Evolutionary conservation across 2,797 vertebrate species (phyloP).

Genomic region (Hippopotamyrus pictus): DNA sequence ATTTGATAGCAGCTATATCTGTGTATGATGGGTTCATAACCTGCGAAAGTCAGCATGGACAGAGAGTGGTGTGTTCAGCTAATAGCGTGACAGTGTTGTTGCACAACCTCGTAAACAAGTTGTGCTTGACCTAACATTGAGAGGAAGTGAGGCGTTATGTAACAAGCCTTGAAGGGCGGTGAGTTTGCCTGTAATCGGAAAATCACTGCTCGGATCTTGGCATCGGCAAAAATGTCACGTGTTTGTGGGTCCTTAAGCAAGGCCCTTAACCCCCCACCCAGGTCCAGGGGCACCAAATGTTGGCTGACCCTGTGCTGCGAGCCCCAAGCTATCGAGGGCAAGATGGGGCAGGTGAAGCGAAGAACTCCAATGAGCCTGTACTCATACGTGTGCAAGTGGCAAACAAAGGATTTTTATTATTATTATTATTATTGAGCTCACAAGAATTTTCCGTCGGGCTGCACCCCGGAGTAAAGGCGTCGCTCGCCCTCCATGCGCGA

Average conservation of each 20-base stretch:
- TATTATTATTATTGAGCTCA: slow-evolving; percentile 52
- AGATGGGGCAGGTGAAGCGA: not conserved
- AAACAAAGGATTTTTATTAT: not conserved
- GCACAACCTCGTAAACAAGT: not conserved
- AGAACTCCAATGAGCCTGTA: not conserved
- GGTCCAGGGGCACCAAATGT: not conserved
- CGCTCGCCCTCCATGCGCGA: slow-evolving; percentile 74
- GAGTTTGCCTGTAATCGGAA: not conserved
- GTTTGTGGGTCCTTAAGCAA: not conserved
- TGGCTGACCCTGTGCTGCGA: not conserved
- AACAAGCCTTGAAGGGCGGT: not conserved
- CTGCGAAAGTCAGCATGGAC: not conserved
- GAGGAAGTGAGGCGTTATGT: not conserved
- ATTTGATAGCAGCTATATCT: not conserved
- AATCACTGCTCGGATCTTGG: not conserved
- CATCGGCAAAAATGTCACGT: not conserved
- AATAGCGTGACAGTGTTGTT: not conserved
- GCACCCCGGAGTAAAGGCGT: slow-evolving; percentile 77
- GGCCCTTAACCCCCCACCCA: not conserved
- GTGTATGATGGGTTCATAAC: not conserved
- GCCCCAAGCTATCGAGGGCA: not conserved
- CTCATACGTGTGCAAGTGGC: not conserved
- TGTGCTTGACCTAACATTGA: not conserved
- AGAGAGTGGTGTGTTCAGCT: not conserved
- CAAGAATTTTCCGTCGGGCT: slow-evolving; percentile 94